phyloP scores from a whole-genome alignment of 2,113 vertebrate genomes.

The Setophaga kirtlandii region DNA sequence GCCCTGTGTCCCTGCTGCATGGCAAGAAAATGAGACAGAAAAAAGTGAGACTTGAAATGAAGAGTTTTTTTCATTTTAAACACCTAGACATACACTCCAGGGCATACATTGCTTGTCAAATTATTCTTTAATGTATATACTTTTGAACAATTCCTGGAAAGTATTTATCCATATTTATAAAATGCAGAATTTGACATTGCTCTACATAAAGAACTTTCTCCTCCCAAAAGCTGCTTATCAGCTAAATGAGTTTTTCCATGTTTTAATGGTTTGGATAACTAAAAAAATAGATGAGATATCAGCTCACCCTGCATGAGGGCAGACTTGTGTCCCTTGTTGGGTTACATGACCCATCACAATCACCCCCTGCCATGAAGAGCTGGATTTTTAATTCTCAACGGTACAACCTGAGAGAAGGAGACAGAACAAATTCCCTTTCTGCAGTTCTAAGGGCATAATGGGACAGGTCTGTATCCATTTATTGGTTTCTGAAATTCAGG shows the following conservation, averaged over 20 bases:
- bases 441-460: not conserved
- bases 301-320: not conserved
- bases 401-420: not conserved
- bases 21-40: not conserved
- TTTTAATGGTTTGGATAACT: not conserved
- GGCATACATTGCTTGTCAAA: not conserved
- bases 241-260: not conserved
- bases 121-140: not conserved
- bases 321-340: not conserved
- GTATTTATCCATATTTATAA: not conserved
- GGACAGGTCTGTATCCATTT: not conserved
- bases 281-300: not conserved
- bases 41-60: not conserved
- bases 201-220: not conserved
- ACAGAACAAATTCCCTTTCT: not conserved
- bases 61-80: not conserved
- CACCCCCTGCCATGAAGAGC: not conserved
- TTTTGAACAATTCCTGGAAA: not conserved
- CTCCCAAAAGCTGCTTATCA: not conserved
- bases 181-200: not conserved
- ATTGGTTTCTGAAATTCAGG: not conserved
- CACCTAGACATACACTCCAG: not conserved
- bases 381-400: not conserved
- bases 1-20: not conserved
- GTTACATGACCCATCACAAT: fast-evolving